Evolutionary conservation across 2,797 vertebrate genomes (phyloP).

Genomic region (Sebastes trivittatus): DNA sequence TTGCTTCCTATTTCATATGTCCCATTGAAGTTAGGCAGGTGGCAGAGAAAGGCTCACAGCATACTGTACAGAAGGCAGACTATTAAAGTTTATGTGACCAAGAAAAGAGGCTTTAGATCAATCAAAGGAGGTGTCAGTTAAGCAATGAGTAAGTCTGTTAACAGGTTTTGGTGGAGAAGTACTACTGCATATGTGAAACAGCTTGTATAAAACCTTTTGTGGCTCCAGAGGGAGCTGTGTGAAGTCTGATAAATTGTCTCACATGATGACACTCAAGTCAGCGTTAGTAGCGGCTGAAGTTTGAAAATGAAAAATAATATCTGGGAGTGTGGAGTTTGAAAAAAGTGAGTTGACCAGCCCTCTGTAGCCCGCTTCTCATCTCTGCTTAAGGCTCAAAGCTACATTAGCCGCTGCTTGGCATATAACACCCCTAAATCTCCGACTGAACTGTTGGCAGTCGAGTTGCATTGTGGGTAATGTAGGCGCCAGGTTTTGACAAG

Average conservation of each 20-base stretch:
- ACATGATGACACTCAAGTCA: not conserved
- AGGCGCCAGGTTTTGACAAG: too few relatives aligned
- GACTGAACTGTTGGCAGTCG: too few relatives aligned
- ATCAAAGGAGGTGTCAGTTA: not conserved
- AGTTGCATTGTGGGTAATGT: too few relatives aligned
- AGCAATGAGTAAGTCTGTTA: not conserved
- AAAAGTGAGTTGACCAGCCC: not conserved
- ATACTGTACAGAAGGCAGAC: not conserved
- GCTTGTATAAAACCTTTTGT: not conserved
- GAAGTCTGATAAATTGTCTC: not conserved
- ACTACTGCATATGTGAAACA: not conserved
- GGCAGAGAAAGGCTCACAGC: not conserved
- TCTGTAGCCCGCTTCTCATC: not conserved
- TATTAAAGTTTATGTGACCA: not conserved
- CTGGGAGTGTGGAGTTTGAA: not conserved
- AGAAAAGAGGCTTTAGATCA: not conserved
- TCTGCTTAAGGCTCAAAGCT: not conserved
- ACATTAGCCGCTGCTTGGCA: too few relatives aligned
- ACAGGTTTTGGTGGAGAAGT: not conserved
- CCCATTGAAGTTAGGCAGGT: not conserved
- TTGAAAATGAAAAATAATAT: not conserved
- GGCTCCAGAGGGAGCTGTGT: not conserved
- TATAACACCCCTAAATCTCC: too few relatives aligned
- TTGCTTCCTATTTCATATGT: not conserved
- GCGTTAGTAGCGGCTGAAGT: not conserved